A percentile compares a stretch with the other conserved stretches of the same genome.
Conservation (phyloP, 2,888 invertebrate species). For the Eristalinus aeneus region DNA sequence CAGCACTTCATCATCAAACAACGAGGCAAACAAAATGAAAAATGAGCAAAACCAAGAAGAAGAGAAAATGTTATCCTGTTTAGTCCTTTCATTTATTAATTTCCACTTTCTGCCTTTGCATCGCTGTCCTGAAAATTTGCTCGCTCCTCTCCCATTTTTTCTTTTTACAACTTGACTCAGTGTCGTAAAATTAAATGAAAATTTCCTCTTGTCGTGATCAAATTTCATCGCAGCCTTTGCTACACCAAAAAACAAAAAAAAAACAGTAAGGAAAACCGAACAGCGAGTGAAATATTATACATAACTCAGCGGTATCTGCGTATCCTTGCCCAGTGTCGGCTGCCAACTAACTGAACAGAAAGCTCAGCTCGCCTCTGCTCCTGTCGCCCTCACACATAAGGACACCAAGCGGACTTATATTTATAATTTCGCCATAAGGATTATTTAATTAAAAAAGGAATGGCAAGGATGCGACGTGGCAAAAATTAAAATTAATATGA, state of each 20-base stretch:
- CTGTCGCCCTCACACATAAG: not conserved
- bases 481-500: slow-evolving; percentile 32
- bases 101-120: not conserved
- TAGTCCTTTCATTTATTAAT: slow-evolving; percentile 23
- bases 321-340: not conserved
- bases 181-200: slow-evolving; percentile 35
- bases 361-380: not conserved
- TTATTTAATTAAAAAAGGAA: slow-evolving; percentile 32
- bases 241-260: not conserved
- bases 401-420: not conserved
- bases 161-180: slow-evolving; percentile 2
- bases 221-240: slow-evolving; percentile 3
- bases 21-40: slow-evolving; percentile 1
- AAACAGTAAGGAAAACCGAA: not conserved
- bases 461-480: not conserved
- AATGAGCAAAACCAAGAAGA: not conserved
- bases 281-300: not conserved
- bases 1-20: not conserved
- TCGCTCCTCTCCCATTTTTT: not conserved
- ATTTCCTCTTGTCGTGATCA: slow-evolving; percentile 30
- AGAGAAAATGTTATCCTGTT: slow-evolving; percentile 4
- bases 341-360: not conserved
- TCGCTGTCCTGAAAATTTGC: not conserved
- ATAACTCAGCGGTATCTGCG: not conserved
- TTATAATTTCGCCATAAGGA: slow-evolving; percentile 19